Conservation (phyloP, 1,140 invertebrate genomes). For the Agrilus planipennis region DNA sequence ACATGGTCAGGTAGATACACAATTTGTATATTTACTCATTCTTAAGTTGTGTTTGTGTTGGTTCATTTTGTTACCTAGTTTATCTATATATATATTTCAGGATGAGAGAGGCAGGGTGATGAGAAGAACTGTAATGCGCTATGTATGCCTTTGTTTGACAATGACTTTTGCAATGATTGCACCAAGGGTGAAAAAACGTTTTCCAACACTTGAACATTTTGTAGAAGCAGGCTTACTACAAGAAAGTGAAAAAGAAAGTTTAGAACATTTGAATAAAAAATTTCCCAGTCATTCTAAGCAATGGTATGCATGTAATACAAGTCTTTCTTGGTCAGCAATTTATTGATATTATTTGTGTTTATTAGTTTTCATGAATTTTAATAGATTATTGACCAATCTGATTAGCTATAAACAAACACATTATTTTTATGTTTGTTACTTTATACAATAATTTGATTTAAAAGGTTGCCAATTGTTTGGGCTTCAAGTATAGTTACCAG, state of each 20-base stretch:
- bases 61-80: not conserved
- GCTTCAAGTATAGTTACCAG: slow-evolving; percentile 77
- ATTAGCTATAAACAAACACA: not conserved
- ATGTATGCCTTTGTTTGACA: slow-evolving; percentile 54
- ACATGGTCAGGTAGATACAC: slow-evolving; percentile 36
- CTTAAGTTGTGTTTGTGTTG: not conserved
- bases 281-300: slow-evolving; percentile 65
- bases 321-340: too few species aligned
- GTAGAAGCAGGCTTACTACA: slow-evolving; percentile 62
- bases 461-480: slow-evolving; percentile 81
- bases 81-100: slow-evolving; percentile 20
- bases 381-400: not conserved
- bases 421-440: not conserved
- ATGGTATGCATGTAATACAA: slow-evolving; percentile 46
- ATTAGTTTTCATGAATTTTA: not conserved
- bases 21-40: slow-evolving; percentile 1
- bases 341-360: slow-evolving; percentile 1
- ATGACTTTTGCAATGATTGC: slow-evolving; percentile 58
- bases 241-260: slow-evolving; percentile 56
- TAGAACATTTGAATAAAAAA: slow-evolving; percentile 53
- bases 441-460: slow-evolving; percentile 4
- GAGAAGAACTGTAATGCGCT: slow-evolving; percentile 61
- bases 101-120: slow-evolving; percentile 66
- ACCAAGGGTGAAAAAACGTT: slow-evolving; percentile 65
- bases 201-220: slow-evolving; percentile 66